A percentile compares a stretch with the other conserved stretches of the same genome.
Evolutionary conservation across 2,113 vertebrate species (phyloP).

Genomic region (Sisor rabdophorus): DNA sequence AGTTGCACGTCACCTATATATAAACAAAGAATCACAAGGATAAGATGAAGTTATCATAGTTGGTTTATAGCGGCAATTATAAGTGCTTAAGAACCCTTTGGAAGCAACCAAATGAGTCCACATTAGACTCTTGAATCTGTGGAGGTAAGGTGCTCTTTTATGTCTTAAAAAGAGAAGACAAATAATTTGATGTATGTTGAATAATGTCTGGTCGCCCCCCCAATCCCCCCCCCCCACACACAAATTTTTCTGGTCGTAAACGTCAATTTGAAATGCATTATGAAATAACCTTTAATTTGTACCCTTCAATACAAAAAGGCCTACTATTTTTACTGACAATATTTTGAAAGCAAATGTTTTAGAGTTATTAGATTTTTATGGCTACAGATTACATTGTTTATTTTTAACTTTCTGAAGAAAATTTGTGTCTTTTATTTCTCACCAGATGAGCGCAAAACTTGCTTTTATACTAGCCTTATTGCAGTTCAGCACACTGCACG

Average conservation of each 20-base stretch:
- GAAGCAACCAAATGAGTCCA: background rate
- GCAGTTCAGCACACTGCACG: constrained; percentile 52
- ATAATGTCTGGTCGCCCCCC: background rate
- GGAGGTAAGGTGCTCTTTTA: constrained; percentile 53
- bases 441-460: constrained; percentile 58
- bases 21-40: background rate
- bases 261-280: background rate
- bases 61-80: constrained; percentile 59
- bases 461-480: constrained; percentile 46
- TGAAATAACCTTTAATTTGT: background rate
- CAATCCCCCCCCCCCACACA: too few species aligned
- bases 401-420: background rate
- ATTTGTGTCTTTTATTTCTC: constrained; percentile 12
- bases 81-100: constrained; percentile 52
- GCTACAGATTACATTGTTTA: background rate
- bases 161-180: background rate
- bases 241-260: background rate
- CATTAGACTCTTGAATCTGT: constrained; percentile 50
- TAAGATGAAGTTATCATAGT: constrained; percentile 20
- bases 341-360: too few species aligned
- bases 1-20: background rate
- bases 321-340: background rate
- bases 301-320: background rate
- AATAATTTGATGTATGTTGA: background rate
- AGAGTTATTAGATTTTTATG: background rate